Percentiles rank a stretch among this genome's conserved stretches.
Evolutionary conservation across 2,888 invertebrate genomes (phyloP).

Genomic region (Cerastis rubricosa): DNA sequence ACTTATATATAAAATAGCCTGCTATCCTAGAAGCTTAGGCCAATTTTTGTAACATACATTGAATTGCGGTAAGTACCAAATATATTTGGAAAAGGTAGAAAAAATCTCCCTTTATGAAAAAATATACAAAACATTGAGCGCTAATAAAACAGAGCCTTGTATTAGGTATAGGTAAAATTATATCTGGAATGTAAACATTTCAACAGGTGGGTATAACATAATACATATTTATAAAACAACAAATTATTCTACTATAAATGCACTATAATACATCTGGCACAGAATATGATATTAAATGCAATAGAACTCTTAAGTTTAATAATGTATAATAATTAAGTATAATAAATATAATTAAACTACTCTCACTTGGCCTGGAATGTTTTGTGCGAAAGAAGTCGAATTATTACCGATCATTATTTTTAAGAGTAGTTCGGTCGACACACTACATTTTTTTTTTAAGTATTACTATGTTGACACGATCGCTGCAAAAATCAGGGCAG

Average conservation of each 20-base stretch:
- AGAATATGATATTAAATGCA: slow-evolving; percentile 45
- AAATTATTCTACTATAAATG: slow-evolving; percentile 56
- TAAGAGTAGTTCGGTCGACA: slow-evolving; percentile 15
- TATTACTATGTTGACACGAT: neutral
- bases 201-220: slow-evolving; percentile 21
- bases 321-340: slow-evolving; percentile 20
- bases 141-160: neutral
- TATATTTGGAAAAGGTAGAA: neutral
- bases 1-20: neutral
- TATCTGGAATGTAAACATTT: slow-evolving; percentile 36
- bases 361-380: slow-evolving; percentile 73
- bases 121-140: slow-evolving; percentile 35
- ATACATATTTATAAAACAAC: slow-evolving; percentile 26
- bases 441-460: slow-evolving; percentile 22
- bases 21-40: slow-evolving; percentile 13
- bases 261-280: slow-evolving; percentile 47
- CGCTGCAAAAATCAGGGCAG: slow-evolving; percentile 13
- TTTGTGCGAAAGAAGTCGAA: slow-evolving; percentile 69
- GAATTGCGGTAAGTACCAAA: neutral
- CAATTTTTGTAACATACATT: neutral
- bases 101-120: neutral
- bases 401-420: slow-evolving; percentile 61
- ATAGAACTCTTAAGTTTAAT: slow-evolving; percentile 47
- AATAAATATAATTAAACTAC: slow-evolving; percentile 67
- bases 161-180: neutral